These are phyloP conservation scores for Lophotis ruficrista DNA, from an alignment of 2,113 vertebrate genomes.

Conservation along the genomic window DNA sequence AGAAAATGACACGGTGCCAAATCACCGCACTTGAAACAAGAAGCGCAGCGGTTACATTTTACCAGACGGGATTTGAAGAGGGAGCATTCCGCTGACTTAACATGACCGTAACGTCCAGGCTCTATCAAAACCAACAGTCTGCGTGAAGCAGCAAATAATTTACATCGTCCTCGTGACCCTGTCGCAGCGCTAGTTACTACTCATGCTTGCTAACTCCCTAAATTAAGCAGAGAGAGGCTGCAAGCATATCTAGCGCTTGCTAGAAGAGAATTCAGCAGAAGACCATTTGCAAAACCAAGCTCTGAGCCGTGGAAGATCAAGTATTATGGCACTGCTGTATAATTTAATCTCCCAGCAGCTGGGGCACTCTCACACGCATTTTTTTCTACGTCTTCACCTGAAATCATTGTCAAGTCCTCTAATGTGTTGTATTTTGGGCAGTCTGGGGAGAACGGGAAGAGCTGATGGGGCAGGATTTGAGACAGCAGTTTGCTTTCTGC, in stretches of 20 bases:
- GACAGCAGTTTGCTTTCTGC: neutral
- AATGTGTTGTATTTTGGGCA: neutral
- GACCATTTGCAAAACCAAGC: neutral
- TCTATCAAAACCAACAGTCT: neutral
- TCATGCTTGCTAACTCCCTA: neutral
- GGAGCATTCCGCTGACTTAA: neutral
- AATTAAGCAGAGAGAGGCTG: neutral
- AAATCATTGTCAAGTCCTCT: neutral
- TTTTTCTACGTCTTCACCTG: neutral
- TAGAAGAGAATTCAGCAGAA: neutral
- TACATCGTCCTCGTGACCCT: neutral
- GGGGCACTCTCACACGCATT: neutral
- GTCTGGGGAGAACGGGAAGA: neutral
- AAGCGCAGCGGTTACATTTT: neutral
- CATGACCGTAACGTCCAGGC: accelerated
- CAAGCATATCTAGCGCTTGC: neutral
- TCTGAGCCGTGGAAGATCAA: neutral
- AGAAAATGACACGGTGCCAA: neutral
- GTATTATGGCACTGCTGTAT: neutral
- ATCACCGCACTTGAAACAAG: neutral
- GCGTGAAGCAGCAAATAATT: neutral
- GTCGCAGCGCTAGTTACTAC: neutral
- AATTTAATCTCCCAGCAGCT: neutral
- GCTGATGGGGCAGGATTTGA: neutral
- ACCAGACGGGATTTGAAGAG: neutral